Base-by-base conservation (phyloP, 2,113 vertebrate genomes). In the Gasterosteus nipponicus region DNA sequence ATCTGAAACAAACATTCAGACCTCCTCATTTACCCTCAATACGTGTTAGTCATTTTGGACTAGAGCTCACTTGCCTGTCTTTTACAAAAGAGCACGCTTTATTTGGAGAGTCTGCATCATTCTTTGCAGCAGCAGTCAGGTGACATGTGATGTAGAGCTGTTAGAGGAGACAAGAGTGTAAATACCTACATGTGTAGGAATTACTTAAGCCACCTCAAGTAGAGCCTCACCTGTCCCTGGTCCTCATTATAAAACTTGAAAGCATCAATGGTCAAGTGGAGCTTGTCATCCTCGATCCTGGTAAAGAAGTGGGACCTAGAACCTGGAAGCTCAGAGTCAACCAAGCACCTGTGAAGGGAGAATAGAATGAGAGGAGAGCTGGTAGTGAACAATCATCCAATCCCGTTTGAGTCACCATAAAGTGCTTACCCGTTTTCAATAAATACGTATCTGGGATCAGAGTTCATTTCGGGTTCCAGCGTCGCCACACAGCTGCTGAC, bases 111-210 rank as follows among this genome's bases (percentile, higher is more conserved):
- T 89, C 81, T 0, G 77, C 70, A 46, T 88, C 77, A 11, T 74
- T 69, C 9, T 81, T 51, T 0, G 89, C 87, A 2, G 87, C 80
- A 6, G 91, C 92, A 14, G 12, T 87, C 53, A 94, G 18, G 26
- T 67, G 78, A 39, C 93, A 94, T 3, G 91, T 89, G 81, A 94
- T 75, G 77, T 90, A 94, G 73, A 94, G 72, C 93, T 93, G 77
- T 3, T 16, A n/a, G 26, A 16, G 4, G 0, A 5, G 26, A 46
- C 35, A 22, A 0, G 39, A 12, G 19, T 39, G 18, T 61, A 51
- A 12, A 0, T 0, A 46, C 31, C 4, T 19, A 31, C 3, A 61
- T 7, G 3, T 6, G 4, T 11, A 51, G 22, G 26, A 4, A 6
- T 39, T 12, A 44, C 9, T 31, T 16, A 12, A 16, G 0, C 8